A percentile compares a stretch with the other conserved stretches of the same genome.
phyloP scores from a whole-genome alignment of 2,797 vertebrate species.

The Semotilus atromaculatus region DNA sequence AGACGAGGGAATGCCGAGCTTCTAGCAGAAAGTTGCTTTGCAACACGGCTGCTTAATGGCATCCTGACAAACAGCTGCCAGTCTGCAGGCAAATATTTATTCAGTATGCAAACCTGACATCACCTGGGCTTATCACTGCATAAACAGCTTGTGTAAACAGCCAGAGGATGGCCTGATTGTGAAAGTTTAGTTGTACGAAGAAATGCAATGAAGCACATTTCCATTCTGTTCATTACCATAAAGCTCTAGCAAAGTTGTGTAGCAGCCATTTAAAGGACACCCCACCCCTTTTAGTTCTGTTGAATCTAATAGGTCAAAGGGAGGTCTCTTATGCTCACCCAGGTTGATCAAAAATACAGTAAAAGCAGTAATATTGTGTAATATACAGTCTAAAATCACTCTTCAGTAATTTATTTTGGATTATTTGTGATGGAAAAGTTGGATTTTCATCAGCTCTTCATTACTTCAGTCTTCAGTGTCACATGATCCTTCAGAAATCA shows the following conservation, averaged over 20 bases:
- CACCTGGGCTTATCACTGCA: constrained; percentile 81
- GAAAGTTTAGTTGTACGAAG: constrained; percentile 73
- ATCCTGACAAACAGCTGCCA: constrained; percentile 95
- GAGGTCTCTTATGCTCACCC: constrained; percentile 10
- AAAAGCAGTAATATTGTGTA: not conserved
- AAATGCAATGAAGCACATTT: constrained; percentile 72
- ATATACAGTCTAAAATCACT: not conserved
- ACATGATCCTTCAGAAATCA: not conserved
- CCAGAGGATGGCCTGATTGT: constrained; percentile 77
- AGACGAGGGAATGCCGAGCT: constrained; percentile 79
- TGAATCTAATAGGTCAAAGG: constrained; percentile 57
- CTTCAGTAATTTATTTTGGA: not conserved
- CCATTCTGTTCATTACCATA: constrained; percentile 51
- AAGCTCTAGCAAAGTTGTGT: constrained; percentile 57
- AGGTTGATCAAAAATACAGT: not conserved
- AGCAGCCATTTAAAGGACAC: constrained; percentile 52
- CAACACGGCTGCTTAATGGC: constrained; percentile 86
- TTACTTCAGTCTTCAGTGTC: not conserved
- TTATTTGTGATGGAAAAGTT: not conserved
- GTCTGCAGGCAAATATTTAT: constrained; percentile 90
- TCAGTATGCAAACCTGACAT: constrained; percentile 87
- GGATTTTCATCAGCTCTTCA: not conserved
- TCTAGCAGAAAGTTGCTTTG: constrained; percentile 73
- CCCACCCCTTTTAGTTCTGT: constrained; percentile 57
- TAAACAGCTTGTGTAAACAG: constrained; percentile 93